Percentiles rank a stretch among this genome's conserved stretches.
phyloP scores from a whole-genome alignment of 2,888 invertebrate genomes.

The Venustoraphidia nigricollis region DNA sequence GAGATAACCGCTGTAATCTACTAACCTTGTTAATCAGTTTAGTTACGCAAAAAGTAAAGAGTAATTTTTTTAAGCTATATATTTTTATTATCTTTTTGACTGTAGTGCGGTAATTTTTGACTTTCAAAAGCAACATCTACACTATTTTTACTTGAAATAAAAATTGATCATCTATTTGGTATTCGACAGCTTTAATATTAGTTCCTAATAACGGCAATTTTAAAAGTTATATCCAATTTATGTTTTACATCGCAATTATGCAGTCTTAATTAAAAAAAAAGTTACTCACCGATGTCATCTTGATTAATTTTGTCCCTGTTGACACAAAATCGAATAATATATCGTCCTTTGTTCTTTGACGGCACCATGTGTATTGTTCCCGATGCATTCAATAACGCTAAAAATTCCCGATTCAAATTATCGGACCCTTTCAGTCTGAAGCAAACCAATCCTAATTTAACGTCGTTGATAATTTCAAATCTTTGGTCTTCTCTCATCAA shows the following conservation, averaged over 20 bases:
- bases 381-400: conserved; percentile 67
- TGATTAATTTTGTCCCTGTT: conserved; percentile 62
- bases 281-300: conserved; percentile 42
- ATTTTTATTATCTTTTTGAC: too few relatives aligned
- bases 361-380: conserved; percentile 80
- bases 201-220: too few relatives aligned
- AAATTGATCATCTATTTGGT: too few relatives aligned
- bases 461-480: conserved; percentile 66
- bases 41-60: too few relatives aligned
- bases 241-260: too few relatives aligned
- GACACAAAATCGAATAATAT: conserved; percentile 66
- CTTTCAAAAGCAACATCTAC: too few relatives aligned
- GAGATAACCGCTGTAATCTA: too few relatives aligned
- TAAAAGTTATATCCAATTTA: not conserved
- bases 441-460: conserved; percentile 60
- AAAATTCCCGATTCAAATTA: conserved; percentile 54
- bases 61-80: too few relatives aligned
- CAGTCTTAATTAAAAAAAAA: not conserved
- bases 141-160: too few relatives aligned
- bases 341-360: conserved; percentile 57
- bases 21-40: too few relatives aligned
- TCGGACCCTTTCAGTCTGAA: conserved; percentile 59
- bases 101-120: too few relatives aligned
- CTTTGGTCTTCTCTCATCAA: conserved; percentile 49
- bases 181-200: too few relatives aligned